Base-by-base conservation (phyloP, 2,888 invertebrate genomes). In the Drosophila crucigera region DNA sequence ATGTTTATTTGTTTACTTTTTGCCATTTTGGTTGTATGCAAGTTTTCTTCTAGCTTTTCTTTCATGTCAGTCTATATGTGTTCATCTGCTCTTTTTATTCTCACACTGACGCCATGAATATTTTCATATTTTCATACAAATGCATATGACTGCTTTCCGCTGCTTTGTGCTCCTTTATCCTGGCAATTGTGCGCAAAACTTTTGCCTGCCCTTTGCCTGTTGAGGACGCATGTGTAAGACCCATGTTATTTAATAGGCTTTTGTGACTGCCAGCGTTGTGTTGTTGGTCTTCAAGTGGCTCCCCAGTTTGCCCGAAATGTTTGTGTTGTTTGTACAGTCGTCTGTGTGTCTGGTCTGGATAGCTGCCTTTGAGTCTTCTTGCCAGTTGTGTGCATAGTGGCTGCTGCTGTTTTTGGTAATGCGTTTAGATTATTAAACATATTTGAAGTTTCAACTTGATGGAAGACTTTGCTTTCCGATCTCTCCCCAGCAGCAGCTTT, bases 401-500 rank as follows among this genome's bases (percentile, higher is more conserved):
- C 50, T 62, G 66, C 66, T 61, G 16, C 68, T 82, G 64, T 50
- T 78, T 68, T 78, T 69, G 58, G 68, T 82, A 87, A 90, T 89
- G 89, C 84, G 80, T 89, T 87, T 73, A 86, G 89, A 86, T 87
- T 89, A 89, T 84, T 89, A 90, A 89, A 89, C 89, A 87, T 84
- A 84, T 90, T 83, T 82, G 55, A 61, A 69, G 50, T 56, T 70
- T 71, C 43, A 52, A 59, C 55, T 69, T 64, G 60, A 50, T 55
- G 53, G 47, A 37, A 30, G 53, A 41, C 37, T 28, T 67, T 47
- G 25, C 39, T 50, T 56, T 70, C 25, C 54, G 16, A 39, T 62
- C 60, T 53, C 43, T 54, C 37, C 49, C 0, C 2, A 31, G 4
- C 30, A 41, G 28, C n/a, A n/a, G 59, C 65, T 61, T 66, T 19